Conservation (phyloP, 2,113 vertebrate genomes). For the Pygoscelis adeliae region DNA sequence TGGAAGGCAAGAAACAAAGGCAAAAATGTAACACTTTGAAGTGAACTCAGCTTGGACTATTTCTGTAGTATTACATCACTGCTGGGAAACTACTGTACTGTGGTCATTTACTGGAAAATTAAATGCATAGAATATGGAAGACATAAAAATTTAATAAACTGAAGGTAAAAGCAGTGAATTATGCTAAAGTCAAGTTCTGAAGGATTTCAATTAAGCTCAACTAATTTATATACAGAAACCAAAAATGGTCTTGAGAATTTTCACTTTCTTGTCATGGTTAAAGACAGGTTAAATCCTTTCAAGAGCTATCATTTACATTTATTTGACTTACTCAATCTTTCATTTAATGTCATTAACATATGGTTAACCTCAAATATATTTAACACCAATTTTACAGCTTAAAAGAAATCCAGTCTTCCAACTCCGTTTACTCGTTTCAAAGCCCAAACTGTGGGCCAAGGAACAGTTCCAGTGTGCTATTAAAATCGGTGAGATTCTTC, state of each 20-base stretch:
- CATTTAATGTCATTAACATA: conserved; percentile 57
- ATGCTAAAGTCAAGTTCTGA: not conserved
- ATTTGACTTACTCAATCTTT: conserved; percentile 2
- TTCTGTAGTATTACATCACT: conserved; percentile 58
- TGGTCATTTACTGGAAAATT: conserved; percentile 62
- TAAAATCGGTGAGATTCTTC: not conserved
- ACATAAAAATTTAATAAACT: conserved; percentile 62
- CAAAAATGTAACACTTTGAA: conserved; percentile 30
- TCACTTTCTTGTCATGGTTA: conserved; percentile 18
- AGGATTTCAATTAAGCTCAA: not conserved
- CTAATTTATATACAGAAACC: not conserved
- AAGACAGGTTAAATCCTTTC: conserved; percentile 13
- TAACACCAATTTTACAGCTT: conserved; percentile 5
- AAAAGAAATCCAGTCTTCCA: not conserved
- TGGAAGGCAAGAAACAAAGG: not conserved
- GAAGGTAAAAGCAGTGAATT: conserved; percentile 3
- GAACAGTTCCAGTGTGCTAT: not conserved
- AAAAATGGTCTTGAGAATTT: conserved; percentile 9
- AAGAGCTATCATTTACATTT: conserved; percentile 38
- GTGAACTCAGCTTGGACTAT: not conserved
- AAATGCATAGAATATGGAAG: conserved; percentile 51
- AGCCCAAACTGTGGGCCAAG: not conserved
- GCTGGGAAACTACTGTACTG: conserved; percentile 60
- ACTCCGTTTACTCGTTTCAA: not conserved
- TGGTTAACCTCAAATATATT: conserved; percentile 40